Evolutionary conservation across 2,888 invertebrate genomes (phyloP).

Genomic region (Epistrophe grossulariae): DNA sequence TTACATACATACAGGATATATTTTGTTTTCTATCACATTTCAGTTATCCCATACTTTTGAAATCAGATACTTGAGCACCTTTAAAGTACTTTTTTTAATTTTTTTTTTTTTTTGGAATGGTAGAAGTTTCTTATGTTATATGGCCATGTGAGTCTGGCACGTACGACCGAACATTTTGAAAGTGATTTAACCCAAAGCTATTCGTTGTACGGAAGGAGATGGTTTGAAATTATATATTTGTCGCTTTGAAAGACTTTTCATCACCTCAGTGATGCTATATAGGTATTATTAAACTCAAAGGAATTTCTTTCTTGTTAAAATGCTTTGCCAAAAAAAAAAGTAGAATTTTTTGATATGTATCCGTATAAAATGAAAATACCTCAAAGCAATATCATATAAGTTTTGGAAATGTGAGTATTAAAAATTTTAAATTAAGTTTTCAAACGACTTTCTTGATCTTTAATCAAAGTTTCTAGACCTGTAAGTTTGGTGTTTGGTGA

Average conservation of each 20-base stretch:
- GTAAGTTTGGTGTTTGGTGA: too few species aligned
- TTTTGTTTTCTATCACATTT: too few species aligned
- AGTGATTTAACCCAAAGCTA: neutral
- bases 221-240: neutral
- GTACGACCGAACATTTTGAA: neutral
- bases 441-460: too few species aligned
- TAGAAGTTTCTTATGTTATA: neutral
- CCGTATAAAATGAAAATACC: neutral
- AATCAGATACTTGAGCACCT: neutral
- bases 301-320: neutral
- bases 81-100: neutral
- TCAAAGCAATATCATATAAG: neutral
- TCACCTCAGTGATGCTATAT: neutral
- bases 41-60: neutral
- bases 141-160: neutral
- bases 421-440: too few species aligned
- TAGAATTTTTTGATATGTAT: neutral
- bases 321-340: neutral
- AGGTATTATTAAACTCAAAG: neutral
- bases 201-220: neutral
- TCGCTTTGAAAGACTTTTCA: slow-evolving; percentile 4
- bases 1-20: too few species aligned
- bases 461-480: too few species aligned
- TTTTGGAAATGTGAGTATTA: too few species aligned
- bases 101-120: neutral